Base-by-base conservation (phyloP, 2,113 vertebrate species). In the Suncus etruscus region DNA sequence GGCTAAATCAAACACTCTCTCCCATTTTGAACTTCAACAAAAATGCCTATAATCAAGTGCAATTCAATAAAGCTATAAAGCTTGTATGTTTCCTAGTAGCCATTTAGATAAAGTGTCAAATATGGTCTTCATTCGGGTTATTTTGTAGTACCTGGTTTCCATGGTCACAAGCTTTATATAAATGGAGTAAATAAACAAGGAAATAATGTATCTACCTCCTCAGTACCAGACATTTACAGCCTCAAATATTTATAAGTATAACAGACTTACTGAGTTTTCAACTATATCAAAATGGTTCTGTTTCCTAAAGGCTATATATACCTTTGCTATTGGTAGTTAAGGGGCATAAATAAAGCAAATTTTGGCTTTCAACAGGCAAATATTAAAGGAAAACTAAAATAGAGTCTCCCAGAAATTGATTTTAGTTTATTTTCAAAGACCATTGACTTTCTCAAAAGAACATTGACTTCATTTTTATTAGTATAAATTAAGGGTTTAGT, bases 101-200 rank as follows among this genome's bases (percentile, higher is more conserved):
- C 88, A 94, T 93, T 94, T 81, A 91, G 86, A 81, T 86, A 92
- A 92, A 95, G 85, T 73, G 58, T 63, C 25, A 91, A 92, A 73
- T 82, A n/a, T 76, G 65, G 11, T 47, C 61, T 93, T 83, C 24
- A 24, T 0, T 31, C 24, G 69, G 61, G 83, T 95, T 89, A 93
- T 25, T 76, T 81, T 72, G 75, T 51, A 91, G 66, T 48, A 87
- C 70, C 61, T 87, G 51, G 96, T 95, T 97, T 83, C 92, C 90
- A 95, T 95, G 91, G 93, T 51, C 84, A 94, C 94, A 45, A 54
- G 74, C 8, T 29, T 39, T 63, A 69, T 87, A 72, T 93, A 95
- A 91, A 89, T 86, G 69, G n/a, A 92, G 78, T 11, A 86, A 93
- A 83, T 92, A 89, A 87, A 79, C 75, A 86, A 91, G 79, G 87